Conservation (phyloP, 1,140 invertebrate genomes). For the Portunus trituberculatus region DNA sequence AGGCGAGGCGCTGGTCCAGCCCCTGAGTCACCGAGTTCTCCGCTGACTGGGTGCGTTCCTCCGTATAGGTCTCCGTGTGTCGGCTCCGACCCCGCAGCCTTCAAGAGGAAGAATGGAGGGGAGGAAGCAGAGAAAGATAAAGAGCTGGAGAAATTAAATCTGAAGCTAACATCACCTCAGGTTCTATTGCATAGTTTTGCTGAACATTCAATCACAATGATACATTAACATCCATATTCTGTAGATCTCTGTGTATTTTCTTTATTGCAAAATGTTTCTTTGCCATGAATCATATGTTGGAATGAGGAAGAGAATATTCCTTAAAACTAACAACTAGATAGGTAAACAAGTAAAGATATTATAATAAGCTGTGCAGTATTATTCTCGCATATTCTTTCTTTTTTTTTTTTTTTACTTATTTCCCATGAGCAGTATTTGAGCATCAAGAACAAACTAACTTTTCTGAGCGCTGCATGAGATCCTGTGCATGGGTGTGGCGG, state of each 20-base stretch:
- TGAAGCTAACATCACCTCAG: no score
- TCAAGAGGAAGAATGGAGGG: not conserved
- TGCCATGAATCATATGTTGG: no score
- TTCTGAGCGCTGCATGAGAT: conserved; percentile 49
- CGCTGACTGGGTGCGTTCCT: conserved; percentile 56
- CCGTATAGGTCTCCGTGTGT: conserved; percentile 61
- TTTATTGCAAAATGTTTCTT: no score
- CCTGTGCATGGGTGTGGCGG: conserved; percentile 42
- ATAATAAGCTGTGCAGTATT: not conserved
- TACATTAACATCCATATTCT: no score
- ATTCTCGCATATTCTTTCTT: not conserved
- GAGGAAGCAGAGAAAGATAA: not conserved
- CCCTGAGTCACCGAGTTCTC: conserved; percentile 56
- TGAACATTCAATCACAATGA: no score
- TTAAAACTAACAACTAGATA: no score
- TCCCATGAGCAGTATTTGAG: not conserved
- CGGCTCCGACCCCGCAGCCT: conserved; percentile 59
- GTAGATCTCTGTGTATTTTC: no score
- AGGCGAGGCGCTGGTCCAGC: conserved; percentile 50
- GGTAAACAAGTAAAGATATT: no score
- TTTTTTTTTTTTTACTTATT: no score
- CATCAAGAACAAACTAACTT: not conserved
- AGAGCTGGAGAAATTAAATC: no score
- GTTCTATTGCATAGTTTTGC: no score
- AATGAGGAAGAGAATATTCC: no score